Evolutionary conservation across 2,888 invertebrate species (phyloP).

Genomic region (Watsonalla binaria): DNA sequence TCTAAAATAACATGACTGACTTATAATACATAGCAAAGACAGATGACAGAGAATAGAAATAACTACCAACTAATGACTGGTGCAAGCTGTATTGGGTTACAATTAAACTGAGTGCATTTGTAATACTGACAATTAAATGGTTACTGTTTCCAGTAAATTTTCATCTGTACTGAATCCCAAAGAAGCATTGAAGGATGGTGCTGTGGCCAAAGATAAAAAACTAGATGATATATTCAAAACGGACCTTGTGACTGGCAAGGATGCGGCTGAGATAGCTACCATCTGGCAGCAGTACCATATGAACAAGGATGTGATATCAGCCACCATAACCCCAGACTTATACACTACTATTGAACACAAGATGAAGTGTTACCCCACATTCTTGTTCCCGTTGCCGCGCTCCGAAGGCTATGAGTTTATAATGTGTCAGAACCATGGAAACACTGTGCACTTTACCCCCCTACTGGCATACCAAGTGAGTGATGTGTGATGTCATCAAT

Average conservation of each 20-base stretch:
- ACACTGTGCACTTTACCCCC: conserved; percentile 90
- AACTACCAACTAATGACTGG: too few relatives aligned
- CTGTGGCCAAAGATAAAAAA: conserved; percentile 54
- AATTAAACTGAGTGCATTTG: too few relatives aligned
- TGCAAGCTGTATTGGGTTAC: too few relatives aligned
- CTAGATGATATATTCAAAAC: conserved; percentile 87
- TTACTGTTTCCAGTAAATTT: conserved; percentile 68
- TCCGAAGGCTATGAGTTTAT: conserved; percentile 92
- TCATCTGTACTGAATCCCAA: conserved; percentile 84
- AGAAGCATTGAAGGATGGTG: conserved; percentile 38
- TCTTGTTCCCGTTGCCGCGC: conserved; percentile 89
- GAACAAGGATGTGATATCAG: conserved; percentile 86
- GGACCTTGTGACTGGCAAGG: conserved; percentile 85
- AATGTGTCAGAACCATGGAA: conserved; percentile 84
- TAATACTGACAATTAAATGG: neutral
- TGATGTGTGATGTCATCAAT: neutral
- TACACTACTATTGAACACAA: conserved; percentile 79
- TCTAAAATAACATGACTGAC: too few relatives aligned
- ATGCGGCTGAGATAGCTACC: conserved; percentile 82
- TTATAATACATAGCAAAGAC: too few relatives aligned
- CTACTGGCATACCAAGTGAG: conserved; percentile 88
- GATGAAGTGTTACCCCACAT: conserved; percentile 81
- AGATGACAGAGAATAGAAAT: too few relatives aligned
- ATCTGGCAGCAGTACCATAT: conserved; percentile 92
- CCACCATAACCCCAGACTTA: conserved; percentile 81